Percentiles rank a stretch among this genome's conserved stretches.
Conservation (phyloP, 2,113 vertebrate genomes). For the Solea solea region DNA sequence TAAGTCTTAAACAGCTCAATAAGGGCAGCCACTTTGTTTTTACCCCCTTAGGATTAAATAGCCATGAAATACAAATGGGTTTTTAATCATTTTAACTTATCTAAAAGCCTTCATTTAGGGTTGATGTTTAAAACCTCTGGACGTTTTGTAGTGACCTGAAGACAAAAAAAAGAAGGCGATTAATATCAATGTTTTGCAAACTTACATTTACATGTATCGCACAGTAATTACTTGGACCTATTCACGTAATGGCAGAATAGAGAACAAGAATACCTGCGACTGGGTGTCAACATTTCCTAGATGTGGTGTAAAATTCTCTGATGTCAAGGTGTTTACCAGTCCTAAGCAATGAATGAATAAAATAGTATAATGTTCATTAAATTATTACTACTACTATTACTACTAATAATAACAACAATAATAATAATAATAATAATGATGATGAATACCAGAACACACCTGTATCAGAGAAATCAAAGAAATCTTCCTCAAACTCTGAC, state of each 20-base stretch:
- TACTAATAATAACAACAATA: not conserved
- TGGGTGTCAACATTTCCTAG: slow-evolving; percentile 19
- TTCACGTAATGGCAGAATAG: not conserved
- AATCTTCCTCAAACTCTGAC: slow-evolving; percentile 59
- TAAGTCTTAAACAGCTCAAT: too few relatives aligned
- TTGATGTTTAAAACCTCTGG: slow-evolving; percentile 20
- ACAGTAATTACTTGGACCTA: not conserved
- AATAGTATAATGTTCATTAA: not conserved
- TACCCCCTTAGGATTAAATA: too few relatives aligned
- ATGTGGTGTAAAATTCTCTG: slow-evolving; percentile 6
- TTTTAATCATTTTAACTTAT: too few relatives aligned
- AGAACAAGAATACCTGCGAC: slow-evolving; percentile 37
- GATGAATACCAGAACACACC: slow-evolving; percentile 26
- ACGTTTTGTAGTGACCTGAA: slow-evolving; percentile 35
- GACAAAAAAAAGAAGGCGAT: not conserved
- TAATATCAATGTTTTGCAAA: not conserved
- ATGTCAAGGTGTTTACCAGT: not conserved
- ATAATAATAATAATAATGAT: not conserved
- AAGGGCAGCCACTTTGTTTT: too few relatives aligned
- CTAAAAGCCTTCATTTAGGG: slow-evolving; percentile 3
- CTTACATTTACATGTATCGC: not conserved
- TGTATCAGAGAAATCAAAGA: slow-evolving; percentile 67
- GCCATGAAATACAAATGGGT: too few relatives aligned
- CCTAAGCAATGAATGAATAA: slow-evolving; percentile 15
- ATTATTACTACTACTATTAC: not conserved